Base-by-base conservation (phyloP, 2,888 invertebrate species). In the Saturnia pavonia region DNA sequence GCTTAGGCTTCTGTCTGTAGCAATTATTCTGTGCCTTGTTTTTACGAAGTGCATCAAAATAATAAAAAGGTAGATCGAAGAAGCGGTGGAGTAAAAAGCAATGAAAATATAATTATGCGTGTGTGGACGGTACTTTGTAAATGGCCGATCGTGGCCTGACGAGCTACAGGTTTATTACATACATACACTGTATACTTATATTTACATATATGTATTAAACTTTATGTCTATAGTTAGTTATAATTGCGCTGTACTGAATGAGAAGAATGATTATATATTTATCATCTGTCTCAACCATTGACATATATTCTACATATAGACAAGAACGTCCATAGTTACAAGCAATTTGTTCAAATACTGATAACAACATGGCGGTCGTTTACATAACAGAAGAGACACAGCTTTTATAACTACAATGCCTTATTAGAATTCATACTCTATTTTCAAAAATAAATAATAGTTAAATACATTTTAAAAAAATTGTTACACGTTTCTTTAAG, bases 71-170 rank as follows among this genome's bases (percentile, higher is more conserved):
- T 25, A 57, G 57, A 57, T 25, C 22, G 57, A 25, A 57, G 57
- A 25, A 25, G 57, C 57, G 57, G 25, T 57, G 11, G 25, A 57
- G 14, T 57, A 57, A 25, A 57, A 57, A 57, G 25, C 57, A 3
- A 57, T 25, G 57, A 25, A 57, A 57, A 57, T 25, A 25, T 57
- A 57, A 57, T 57, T 57, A 57, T 57, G 57, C 25, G 57, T 25
- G 57, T 57, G 57, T 25, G 12, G 19, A 25, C 57, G 19, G 57
- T 57, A 57, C 57, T 25, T 57, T 57, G 57, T 25, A 57, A 57
- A 57, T 57, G 25, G 25, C 22, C 25, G 25, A 14, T 57, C 57
- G 57, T 25, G 57, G 25, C 57, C 25, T 25, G 1, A 22, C 25
- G 3, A 25, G 12, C 25, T 57, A 57, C 25, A 57, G 57, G 57